Base-by-base conservation (phyloP, 2,888 invertebrate species). In the Sinotaia quadrata region DNA sequence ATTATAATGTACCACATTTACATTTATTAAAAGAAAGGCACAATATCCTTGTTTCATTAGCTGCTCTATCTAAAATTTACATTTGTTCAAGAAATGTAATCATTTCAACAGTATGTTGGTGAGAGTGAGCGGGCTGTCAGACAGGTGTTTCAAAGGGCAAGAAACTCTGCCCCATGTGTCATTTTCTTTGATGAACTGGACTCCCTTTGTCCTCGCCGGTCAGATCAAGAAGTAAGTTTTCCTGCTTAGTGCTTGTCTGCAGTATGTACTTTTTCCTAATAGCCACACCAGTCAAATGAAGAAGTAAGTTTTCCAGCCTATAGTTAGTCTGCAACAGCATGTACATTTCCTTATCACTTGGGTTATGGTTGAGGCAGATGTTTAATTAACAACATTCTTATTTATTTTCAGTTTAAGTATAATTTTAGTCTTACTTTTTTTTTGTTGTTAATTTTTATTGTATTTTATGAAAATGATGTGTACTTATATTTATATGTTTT, bases 51-150 rank as follows among this genome's bases (percentile, higher is more conserved):
- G n/a, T 58, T 37, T 12, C 51, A 18, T 71, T 74, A 78, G 18
- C 80, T n/a, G n/a, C n/a, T n/a, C n/a, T n/a, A n/a, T n/a, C n/a
- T n/a, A n/a, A n/a, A n/a, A n/a, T n/a, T n/a, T n/a, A n/a, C n/a
- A n/a, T n/a, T n/a, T n/a, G n/a, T n/a, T n/a, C n/a, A n/a, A n/a
- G n/a, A n/a, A n/a, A n/a, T n/a, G n/a, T n/a, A n/a, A n/a, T n/a
- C n/a, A n/a, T n/a, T n/a, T n/a, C n/a, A n/a, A n/a, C n/a, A 90
- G 95, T 99, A 98, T 89, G 97, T 99, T 24, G 99, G 99, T 70
- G 98, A 99, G 89, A 98, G 97, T 89, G 99, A 99, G 89, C 91
- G 95, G 79, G 97, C 97, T 0, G 97, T 99, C 0, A 91, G 99
- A n/a, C 94, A 95, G 31, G 96, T 96, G 83, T 99, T 99, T 87